Evolutionary conservation across 2,888 invertebrate genomes (phyloP), one percentile per base, ranked within the genome.

Genomic region (Schrankia costaestrigalis): DNA sequence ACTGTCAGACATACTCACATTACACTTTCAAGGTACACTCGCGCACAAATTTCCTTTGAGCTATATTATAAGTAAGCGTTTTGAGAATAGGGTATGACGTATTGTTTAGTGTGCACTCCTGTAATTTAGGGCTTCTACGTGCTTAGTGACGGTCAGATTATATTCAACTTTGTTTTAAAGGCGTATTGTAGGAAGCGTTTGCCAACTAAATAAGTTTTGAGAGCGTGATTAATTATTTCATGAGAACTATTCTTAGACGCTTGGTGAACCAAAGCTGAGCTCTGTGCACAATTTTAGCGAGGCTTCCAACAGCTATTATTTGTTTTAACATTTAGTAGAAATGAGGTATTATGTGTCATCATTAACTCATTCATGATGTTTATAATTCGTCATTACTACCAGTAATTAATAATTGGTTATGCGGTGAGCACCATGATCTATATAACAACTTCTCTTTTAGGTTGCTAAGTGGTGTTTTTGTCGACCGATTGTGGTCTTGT

Each of bases 71-170:
- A 49, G 55, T 56, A 62, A 63, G 59, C 67, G 47, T 48, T 63
- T 62, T 50, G 61, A 70, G 72, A 71, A 64, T 67, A 70, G 72
- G 71, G 72, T 68, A 63, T 68, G 71, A 71, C 72, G 63, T 64
- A 52, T 52, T 48, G 63, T 65, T 66, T 65, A 63, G 58, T 46
- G 47, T 52, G 62, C 58, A 68, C 56, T 63, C 51, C 53, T 63
- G 55, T 60, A 65, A 64, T 66, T 63, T 62, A 55, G 48, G 46
- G 50, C 47, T 56, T 56, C 48, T 41, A 51, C 38, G 50, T 58
- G 46, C 42, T 48, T 45, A 37, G 46, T 40, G 41, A 38, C 38
- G 38, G 54, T 47, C 41, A 49, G 52, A 47, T 46, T 46, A 36
- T 44, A 47, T 46, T 47, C 35, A 56, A 52, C 45, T 59, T 56